Evolutionary conservation across 2,888 invertebrate species (phyloP).

Genomic region (Lagria hirta): DNA sequence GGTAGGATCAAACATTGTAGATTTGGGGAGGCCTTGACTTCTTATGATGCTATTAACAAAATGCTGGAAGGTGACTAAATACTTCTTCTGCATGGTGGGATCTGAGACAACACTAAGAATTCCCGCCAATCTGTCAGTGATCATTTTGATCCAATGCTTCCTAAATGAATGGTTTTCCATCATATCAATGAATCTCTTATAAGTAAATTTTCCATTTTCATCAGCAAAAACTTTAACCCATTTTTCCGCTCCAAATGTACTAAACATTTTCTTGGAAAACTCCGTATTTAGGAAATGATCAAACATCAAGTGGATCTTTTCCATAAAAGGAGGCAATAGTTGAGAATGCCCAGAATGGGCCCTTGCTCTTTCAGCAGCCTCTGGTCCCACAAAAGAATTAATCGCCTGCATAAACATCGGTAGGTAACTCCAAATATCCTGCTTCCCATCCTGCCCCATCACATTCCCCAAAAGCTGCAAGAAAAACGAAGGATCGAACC

Average conservation of each 20-base stretch:
- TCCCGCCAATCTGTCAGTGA: conserved; percentile 73
- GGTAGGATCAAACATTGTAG: conserved; percentile 67
- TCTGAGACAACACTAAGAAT: conserved; percentile 74
- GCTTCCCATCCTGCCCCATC: conserved; percentile 26
- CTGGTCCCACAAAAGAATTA: conserved; percentile 62
- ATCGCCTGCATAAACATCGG: conserved; percentile 70
- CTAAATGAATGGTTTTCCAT: conserved; percentile 80
- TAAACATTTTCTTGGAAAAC: conserved; percentile 71
- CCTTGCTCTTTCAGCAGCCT: conserved; percentile 61
- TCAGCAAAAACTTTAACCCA: conserved; percentile 70
- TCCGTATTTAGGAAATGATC: conserved; percentile 79
- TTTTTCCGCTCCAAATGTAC: conserved; percentile 70
- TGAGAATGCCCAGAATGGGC: conserved; percentile 71
- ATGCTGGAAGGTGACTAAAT: conserved; percentile 60
- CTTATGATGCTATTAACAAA: conserved; percentile 75
- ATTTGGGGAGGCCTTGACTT: conserved; percentile 73
- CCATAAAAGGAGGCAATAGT: conserved; percentile 70
- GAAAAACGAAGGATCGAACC: conserved; percentile 27
- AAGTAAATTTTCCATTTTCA: conserved; percentile 69
- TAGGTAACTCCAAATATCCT: conserved; percentile 56
- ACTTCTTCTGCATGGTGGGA: conserved; percentile 72
- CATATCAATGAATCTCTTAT: conserved; percentile 71
- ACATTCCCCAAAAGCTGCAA: conserved; percentile 31
- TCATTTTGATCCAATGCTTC: conserved; percentile 76
- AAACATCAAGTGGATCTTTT: conserved; percentile 72